A percentile compares a stretch with the other conserved stretches of the same genome.
Conservation (phyloP, 2,888 invertebrate genomes). For the Ectemnius cavifrons region DNA sequence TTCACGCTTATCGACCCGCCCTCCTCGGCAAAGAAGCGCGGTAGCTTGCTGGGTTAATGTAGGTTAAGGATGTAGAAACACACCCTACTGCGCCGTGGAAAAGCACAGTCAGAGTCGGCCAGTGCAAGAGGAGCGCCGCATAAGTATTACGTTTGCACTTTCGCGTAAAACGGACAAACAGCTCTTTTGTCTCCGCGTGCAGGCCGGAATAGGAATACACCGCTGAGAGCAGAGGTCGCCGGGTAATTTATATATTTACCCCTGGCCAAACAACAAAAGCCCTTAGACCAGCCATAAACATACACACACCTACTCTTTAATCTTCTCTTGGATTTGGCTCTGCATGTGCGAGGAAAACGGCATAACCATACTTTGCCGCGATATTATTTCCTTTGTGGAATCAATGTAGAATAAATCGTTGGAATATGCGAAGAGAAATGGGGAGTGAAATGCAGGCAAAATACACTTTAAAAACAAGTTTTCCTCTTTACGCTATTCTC, state of each 20-base stretch:
- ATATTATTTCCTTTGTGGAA: too few species aligned
- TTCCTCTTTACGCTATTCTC: too few species aligned
- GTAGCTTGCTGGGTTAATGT: slow-evolving; percentile 59
- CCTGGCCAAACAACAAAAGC: slow-evolving; percentile 6
- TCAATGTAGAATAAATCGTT: too few species aligned
- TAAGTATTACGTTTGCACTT: slow-evolving; percentile 53
- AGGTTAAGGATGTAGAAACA: slow-evolving; percentile 61
- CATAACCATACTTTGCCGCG: too few species aligned
- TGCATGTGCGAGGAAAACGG: too few species aligned
- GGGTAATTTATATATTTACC: slow-evolving; percentile 32
- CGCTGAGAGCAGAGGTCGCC: slow-evolving; percentile 19
- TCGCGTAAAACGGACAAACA: slow-evolving; percentile 47
- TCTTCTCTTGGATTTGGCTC: not conserved
- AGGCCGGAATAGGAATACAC: slow-evolving; percentile 28
- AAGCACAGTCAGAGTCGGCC: slow-evolving; percentile 40
- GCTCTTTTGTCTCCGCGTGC: slow-evolving; percentile 49
- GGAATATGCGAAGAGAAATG: too few species aligned
- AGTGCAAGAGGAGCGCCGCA: not conserved
- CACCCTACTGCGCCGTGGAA: slow-evolving; percentile 38
- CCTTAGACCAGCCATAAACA: slow-evolving; percentile 15
- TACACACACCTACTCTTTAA: slow-evolving; percentile 2
- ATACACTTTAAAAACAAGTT: too few species aligned
- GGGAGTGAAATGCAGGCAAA: too few species aligned
- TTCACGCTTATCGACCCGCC: slow-evolving; percentile 66
- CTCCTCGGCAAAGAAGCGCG: slow-evolving; percentile 45